Evolutionary conservation across 2,113 vertebrate genomes (phyloP).

Genomic region (Scytalopus superciliaris): DNA sequence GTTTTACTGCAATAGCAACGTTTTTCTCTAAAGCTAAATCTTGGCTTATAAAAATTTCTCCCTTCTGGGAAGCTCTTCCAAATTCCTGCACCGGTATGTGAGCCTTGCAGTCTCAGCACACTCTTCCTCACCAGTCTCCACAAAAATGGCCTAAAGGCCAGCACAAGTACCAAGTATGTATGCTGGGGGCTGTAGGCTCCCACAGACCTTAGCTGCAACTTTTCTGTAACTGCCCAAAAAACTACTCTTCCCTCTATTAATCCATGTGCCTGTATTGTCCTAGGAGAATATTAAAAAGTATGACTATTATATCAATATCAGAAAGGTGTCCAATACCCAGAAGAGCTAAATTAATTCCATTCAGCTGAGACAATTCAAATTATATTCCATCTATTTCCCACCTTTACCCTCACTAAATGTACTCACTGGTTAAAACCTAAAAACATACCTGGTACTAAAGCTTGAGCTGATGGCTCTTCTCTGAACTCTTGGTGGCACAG

Average conservation of each 20-base stretch:
- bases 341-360: neutral
- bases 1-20: neutral
- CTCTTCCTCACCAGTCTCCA: neutral
- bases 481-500: neutral
- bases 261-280: neutral
- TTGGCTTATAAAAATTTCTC: neutral
- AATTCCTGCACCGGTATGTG: neutral
- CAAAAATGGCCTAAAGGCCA: neutral
- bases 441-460: neutral
- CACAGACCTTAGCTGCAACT: neutral
- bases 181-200: neutral
- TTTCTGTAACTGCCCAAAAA: neutral
- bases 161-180: fast-evolving
- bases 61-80: neutral
- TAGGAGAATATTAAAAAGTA: neutral
- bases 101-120: neutral
- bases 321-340: neutral
- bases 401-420: neutral
- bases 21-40: neutral
- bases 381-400: neutral
- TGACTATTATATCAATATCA: neutral
- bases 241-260: neutral
- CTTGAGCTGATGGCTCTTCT: neutral
- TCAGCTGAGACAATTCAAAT: neutral
- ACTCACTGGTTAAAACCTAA: neutral